Base-by-base conservation (phyloP, 2,113 vertebrate genomes). In the Menura novaehollandiae region DNA sequence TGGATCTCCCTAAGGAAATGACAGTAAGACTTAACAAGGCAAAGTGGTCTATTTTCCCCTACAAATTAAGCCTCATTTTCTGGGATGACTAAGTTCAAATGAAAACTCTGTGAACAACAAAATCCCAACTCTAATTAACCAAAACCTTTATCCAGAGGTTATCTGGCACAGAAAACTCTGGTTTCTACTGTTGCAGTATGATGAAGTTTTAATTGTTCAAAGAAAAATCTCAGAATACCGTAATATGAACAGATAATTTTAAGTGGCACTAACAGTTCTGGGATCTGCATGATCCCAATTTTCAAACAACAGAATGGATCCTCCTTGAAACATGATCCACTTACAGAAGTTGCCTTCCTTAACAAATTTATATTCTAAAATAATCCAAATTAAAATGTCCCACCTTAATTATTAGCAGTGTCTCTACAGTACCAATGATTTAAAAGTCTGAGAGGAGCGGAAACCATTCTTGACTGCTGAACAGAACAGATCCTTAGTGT, bases 61-160 rank as follows among this genome's bases (percentile, higher is more conserved):
- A 55, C 62, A 93, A 93, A 92, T 89, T 89, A 93, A 74, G 74
- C 51, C 76, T 84, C 33, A 67, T 91, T 92, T 95, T 86, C 91
- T 75, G 47, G n/a, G 64, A 81, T 84, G 56, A 81, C 89, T 74
- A 87, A 51, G 47, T 96, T 89, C 81, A 91, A 77, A 85, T 75
- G 47, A 63, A 89, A 94, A 89, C 47, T 43, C 58, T 21, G 10
- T 37, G 69, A 91, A 85, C 51, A 92, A 89, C 66, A 56, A 84
- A 84, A 30, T 74, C 56, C 60, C 69, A 71, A 37, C 74, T 87
- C 73, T 74, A 62, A 88, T 94, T 86, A 92, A 83, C 41, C 32
- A 89, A 86, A 94, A 53, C 16, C 80, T 87, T 91, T 77, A 62
- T 67, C 85, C 87, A 87, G 64, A 84, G 56, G 39, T 39, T 66